Conservation (phyloP, 2,113 vertebrate genomes). For the Neogobius melanostomus region DNA sequence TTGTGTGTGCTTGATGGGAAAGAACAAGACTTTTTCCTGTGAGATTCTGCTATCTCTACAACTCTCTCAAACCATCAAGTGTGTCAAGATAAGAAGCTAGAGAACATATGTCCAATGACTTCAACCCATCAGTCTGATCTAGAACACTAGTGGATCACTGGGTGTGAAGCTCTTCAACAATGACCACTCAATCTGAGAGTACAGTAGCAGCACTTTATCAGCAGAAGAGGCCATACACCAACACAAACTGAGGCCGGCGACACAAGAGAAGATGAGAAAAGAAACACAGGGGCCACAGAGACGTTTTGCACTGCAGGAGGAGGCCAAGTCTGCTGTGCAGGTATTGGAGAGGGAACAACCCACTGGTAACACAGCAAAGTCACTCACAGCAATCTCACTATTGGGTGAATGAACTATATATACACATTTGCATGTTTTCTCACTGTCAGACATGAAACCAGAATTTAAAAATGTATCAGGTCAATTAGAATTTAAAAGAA, state of each 20-base stretch:
- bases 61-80: constrained; percentile 37
- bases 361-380: background rate
- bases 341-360: constrained; percentile 39
- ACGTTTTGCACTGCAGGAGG: constrained; percentile 55
- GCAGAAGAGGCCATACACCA: constrained; percentile 59
- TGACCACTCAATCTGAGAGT: constrained; percentile 36
- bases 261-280: constrained; percentile 58
- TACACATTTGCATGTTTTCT: no score
- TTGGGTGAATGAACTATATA: no score
- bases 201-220: constrained; percentile 35
- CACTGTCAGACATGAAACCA: no score
- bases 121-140: constrained; percentile 14
- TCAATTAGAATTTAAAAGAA: no score
- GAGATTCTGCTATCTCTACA: constrained; percentile 32
- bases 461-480: no score
- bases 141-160: constrained; percentile 4
- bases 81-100: constrained; percentile 34
- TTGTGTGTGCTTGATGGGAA: constrained; percentile 41
- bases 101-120: constrained; percentile 23
- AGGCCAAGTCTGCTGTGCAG: constrained; percentile 40
- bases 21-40: constrained; percentile 12
- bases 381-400: background rate
- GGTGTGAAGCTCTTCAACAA: constrained; percentile 25
- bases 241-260: constrained; percentile 55
- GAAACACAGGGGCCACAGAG: constrained; percentile 58